phyloP scores from a whole-genome alignment of 2,888 invertebrate genomes.

The Ormyrus nitidulus region DNA sequence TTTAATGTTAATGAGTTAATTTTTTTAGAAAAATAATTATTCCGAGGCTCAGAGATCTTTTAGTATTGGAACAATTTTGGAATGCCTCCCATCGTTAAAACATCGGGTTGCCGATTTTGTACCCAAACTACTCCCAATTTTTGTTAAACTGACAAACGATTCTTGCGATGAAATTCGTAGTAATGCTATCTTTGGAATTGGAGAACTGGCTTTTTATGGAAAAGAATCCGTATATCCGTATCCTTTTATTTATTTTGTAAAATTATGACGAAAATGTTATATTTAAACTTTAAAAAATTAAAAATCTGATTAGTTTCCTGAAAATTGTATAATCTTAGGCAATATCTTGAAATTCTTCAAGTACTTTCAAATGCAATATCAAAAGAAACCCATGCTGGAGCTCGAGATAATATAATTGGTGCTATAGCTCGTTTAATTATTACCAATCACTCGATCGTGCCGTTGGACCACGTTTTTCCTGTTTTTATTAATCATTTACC shows the following conservation, averaged over 20 bases:
- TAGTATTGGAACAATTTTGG: slow-evolving; percentile 84
- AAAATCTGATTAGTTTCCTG: slow-evolving; percentile 9
- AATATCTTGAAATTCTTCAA: slow-evolving; percentile 82
- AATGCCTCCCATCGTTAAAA: slow-evolving; percentile 82
- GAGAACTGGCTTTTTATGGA: slow-evolving; percentile 83
- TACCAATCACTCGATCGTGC: slow-evolving; percentile 80
- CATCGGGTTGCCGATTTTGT: slow-evolving; percentile 78
- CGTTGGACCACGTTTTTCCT: slow-evolving; percentile 84
- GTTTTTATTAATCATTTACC: slow-evolving; percentile 84
- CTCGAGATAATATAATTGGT: slow-evolving; percentile 87
- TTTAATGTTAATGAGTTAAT: background rate
- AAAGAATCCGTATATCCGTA: slow-evolving; percentile 81
- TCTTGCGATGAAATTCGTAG: slow-evolving; percentile 84
- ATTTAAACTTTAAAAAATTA: slow-evolving; percentile 1
- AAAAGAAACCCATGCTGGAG: slow-evolving; percentile 81
- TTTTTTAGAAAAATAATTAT: slow-evolving; percentile 37
- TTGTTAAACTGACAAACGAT: slow-evolving; percentile 80
- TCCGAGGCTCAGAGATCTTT: slow-evolving; percentile 83
- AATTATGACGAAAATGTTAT: background rate
- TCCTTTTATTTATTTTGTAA: slow-evolving; percentile 68
- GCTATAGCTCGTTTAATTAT: slow-evolving; percentile 85
- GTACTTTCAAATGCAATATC: slow-evolving; percentile 81
- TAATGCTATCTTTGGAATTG: slow-evolving; percentile 86
- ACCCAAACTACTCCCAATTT: slow-evolving; percentile 80
- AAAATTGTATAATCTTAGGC: slow-evolving; percentile 71